phyloP scores from a whole-genome alignment of 2,888 invertebrate genomes.

The Lasioglossum marginatum region DNA sequence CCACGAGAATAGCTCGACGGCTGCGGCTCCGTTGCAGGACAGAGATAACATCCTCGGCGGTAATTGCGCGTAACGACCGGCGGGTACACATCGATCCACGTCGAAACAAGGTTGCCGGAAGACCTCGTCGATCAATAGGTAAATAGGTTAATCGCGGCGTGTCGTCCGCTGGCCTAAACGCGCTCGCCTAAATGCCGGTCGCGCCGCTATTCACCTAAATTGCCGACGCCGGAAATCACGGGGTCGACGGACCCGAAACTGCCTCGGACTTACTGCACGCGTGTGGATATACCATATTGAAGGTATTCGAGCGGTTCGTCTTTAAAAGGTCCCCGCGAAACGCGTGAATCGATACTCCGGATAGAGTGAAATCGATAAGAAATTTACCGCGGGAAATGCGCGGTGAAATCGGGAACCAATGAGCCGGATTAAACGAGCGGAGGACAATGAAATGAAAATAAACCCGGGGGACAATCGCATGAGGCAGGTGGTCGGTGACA shows the following conservation, averaged over 20 bases:
- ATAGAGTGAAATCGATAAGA: conserved; percentile 52
- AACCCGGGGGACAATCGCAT: conserved; percentile 47
- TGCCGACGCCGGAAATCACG: conserved; percentile 74
- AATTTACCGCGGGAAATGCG: conserved; percentile 36
- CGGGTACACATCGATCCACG: conserved; percentile 54
- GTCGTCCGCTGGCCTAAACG: conserved; percentile 33
- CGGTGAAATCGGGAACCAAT: conserved; percentile 54
- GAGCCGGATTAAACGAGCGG: conserved; percentile 47
- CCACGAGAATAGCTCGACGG: conserved; percentile 30
- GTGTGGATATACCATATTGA: neutral
- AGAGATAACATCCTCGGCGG: conserved; percentile 44
- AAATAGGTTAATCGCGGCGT: conserved; percentile 70
- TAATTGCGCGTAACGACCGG: conserved; percentile 59
- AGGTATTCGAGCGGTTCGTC: neutral
- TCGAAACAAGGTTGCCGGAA: conserved; percentile 69
- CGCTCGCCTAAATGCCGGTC: conserved; percentile 17
- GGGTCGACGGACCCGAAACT: conserved; percentile 72
- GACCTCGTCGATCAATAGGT: conserved; percentile 68
- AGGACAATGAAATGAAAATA: conserved; percentile 33
- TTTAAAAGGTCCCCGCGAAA: conserved; percentile 21
- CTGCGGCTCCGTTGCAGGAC: conserved; percentile 25
- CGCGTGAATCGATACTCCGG: conserved; percentile 26
- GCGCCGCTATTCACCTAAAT: conserved; percentile 65
- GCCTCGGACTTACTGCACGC: conserved; percentile 60
- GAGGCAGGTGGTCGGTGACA: conserved; percentile 21